Base-by-base conservation (phyloP, 2,113 vertebrate species). In the Micronycteris hirsuta region DNA sequence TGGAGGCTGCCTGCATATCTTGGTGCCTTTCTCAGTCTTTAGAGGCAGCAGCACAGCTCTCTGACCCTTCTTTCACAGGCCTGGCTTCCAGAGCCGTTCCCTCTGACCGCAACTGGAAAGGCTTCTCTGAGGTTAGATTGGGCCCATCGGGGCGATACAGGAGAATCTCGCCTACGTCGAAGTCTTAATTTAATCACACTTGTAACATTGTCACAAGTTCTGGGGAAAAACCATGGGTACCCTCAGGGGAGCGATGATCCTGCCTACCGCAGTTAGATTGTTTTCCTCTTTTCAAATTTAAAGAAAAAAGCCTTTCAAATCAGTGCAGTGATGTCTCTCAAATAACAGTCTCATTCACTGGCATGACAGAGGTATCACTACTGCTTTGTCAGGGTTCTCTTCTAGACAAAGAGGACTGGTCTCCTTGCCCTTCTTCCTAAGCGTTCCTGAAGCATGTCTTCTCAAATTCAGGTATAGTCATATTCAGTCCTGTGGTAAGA, bases 251-350 rank as follows among this genome's bases (percentile, higher is more conserved):
- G 8, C 5, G 1, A 3, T 84, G 86, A 33, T 67, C 71, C 58
- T 82, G 67, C 45, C 49, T 54, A 19, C 17, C 7, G 33, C 28
- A 26, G 3, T 47, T 58, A 61, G 58, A 16, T 56, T 41, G 31
- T 13, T 54, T 87, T 41, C 17, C 6, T 91, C 33, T 81, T 90
- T 90, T 56, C 49, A 22, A 81, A 93, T 81, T 93, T 36, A 95
- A 88, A 71, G 36, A 58, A 87, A 78, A 74, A 73, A 67, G 28
- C 52, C 36, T 0, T 52, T 71, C 73, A 49, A 26, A 47, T 76
- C 36, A 52, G 0, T 45, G 16, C 41, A 52, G 0, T 45, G 13
- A 2, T 2, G 1, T 63, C 22, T 84, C 47, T 81, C 67, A 71
- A 24, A 16, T 58, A 47, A 33, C 11, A 7, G 3, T 76, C 24